Evolutionary conservation across 1,140 invertebrate genomes (phyloP), one percentile per base, ranked within the genome.

Genomic region (Penaeus japonicus): DNA sequence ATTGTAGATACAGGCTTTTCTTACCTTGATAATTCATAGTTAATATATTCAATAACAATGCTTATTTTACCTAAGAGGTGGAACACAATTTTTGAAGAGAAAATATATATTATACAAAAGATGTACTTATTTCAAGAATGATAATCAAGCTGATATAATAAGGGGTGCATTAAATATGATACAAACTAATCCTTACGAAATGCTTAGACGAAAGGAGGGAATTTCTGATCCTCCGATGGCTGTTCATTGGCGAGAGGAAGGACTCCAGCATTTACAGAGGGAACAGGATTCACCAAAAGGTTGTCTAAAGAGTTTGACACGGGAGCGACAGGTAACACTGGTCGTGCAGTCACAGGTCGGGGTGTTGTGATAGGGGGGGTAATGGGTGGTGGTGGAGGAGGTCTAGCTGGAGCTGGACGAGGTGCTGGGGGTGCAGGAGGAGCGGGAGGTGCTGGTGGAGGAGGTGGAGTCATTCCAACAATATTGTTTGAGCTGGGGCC

Each of bases 231-330:
- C 62, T 89, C 77, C 22, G 55, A 57, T 22, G 89, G 89, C 65
- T 89, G 79, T 35, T 90, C 89, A 57, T 90, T 88, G 10, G 89
- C 89, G n/a, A 90, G 39, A 1, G 89, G 89, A 5, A 90, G 65
- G n/a, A 89, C 78, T 4, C 87, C 89, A n/a, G 89, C 89, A 47
- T 90, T 90, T 30, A 90, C 87, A 30, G 89, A 73, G 0, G 89
- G 89, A 17, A 90, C 89, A 39, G 87, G 87, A 35, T 90, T 90
- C 17, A 86, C 87, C n/a, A 89, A 24, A 12, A 90, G 35, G 15
- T 89, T 84, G 22, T 90, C 89, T 22, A 90, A 27, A 10, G 87
- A 73, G 35, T 90, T 90, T 1, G 89, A 89, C 18, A 30, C 75
- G 35, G 47, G 62, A 39, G 86, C 47, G 32, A 77, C 18, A 30